Evolutionary conservation across 2,888 invertebrate species (phyloP), one percentile per base, ranked within the genome.

Genomic region (Ectemnius cavifrons): DNA sequence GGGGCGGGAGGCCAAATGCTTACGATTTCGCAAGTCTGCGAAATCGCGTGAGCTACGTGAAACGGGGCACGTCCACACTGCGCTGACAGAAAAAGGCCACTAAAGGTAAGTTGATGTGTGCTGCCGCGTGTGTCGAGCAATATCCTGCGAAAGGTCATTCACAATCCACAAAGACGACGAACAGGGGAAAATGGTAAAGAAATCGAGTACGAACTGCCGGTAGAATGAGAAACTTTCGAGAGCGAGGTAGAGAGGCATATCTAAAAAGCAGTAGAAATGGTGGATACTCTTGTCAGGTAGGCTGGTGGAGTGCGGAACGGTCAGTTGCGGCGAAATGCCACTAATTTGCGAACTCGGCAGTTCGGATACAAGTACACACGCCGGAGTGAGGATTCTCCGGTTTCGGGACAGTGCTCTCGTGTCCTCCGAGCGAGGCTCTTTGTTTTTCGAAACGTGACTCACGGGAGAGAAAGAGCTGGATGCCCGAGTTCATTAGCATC

Each of bases 361-460:
- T 71, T 67, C 66, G 69, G 37, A 37, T 37, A 37, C 37, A 56
- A 56, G 23, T 23, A 23, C 23, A 23, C 23, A 23, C 66, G 62
- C 46, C 68, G 63, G 62, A 67, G 66, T 62, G 60, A 27, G 63
- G 64, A 71, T 67, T 73, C 68, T 62, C 59, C 60, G 59, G 47
- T 75, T 69, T 73, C 71, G 63, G 37, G 37, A 37, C 66, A 63
- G 73, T 61, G 16, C 71, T 68, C 59, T 75, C 71, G 70, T 71
- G 70, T 77, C 73, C 73, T 67, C 68, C 62, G 45, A 57, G 46
- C 60, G 58, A 49, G 67, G 61, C 62, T 77, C 81, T 75, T 80
- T 79, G 74, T 81, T 80, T 76, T 79, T 78, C 70, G 63, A 71
- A 82, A 82, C 80, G 78, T 80, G 82, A 81, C 81, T 82, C 77